Conservation (phyloP, 2,888 invertebrate species). For the Acanthoscelides obtectus region DNA sequence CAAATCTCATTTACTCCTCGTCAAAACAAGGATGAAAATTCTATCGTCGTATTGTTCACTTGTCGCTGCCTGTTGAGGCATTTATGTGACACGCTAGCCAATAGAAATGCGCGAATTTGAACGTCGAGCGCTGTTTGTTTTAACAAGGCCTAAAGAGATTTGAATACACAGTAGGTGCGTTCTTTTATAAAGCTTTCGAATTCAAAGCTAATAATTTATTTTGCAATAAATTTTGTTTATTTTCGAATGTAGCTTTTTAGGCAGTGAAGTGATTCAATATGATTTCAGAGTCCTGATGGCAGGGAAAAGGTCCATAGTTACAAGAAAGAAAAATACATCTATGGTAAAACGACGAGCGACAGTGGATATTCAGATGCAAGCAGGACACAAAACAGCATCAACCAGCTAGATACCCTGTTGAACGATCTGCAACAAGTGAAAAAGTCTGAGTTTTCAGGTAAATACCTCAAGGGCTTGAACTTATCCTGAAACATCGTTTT, state of each 20-base stretch:
- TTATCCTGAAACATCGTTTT: not conserved
- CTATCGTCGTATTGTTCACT: too few relatives aligned
- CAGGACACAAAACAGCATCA: slow-evolving; percentile 58
- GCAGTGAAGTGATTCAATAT: too few relatives aligned
- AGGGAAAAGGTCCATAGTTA: slow-evolving; percentile 40
- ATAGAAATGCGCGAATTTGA: too few relatives aligned
- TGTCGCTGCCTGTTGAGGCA: too few relatives aligned
- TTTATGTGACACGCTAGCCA: too few relatives aligned
- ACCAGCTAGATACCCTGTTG: slow-evolving; percentile 69
- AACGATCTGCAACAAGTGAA: slow-evolving; percentile 63
- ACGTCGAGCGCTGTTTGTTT: too few relatives aligned
- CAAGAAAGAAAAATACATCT: slow-evolving; percentile 44
- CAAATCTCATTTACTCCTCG: too few relatives aligned
- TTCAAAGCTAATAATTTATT: not conserved
- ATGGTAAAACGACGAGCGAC: slow-evolving; percentile 34
- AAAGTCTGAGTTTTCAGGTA: slow-evolving; percentile 35
- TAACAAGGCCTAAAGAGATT: too few relatives aligned
- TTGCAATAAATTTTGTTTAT: slow-evolving; percentile 2
- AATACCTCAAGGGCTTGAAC: slow-evolving; percentile 14
- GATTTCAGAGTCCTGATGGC: slow-evolving; percentile 45
- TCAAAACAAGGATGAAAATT: too few relatives aligned
- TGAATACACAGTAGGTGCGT: too few relatives aligned
- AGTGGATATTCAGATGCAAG: slow-evolving; percentile 37
- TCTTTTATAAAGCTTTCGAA: not conserved
- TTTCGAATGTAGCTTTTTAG: too few relatives aligned